Conservation (phyloP, 92 coral and sea anemone genomes). For the Pocillopora grandis region DNA sequence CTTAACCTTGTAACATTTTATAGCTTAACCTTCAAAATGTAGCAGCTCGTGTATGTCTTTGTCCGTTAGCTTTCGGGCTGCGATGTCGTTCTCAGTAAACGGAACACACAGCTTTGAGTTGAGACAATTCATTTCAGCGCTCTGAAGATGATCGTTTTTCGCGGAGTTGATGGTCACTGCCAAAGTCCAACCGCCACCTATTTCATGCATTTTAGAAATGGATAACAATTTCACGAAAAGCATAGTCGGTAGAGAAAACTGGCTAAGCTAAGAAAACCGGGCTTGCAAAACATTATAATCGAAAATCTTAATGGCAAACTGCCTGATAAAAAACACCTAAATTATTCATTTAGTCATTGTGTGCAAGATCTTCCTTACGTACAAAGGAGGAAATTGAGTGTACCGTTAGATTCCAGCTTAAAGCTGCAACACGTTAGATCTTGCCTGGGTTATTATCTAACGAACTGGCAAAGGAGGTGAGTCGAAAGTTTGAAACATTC, state of each 20-base stretch:
- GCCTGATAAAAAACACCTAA: no score
- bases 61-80: slow-evolving; percentile 19
- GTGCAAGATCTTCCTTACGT: no score
- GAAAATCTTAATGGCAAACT: no score
- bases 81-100: background rate
- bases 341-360: background rate
- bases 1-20: background rate
- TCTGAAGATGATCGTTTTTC: background rate
- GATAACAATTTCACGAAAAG: no score
- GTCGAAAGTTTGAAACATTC: no score
- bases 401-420: no score
- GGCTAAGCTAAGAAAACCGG: no score
- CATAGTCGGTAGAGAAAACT: no score
- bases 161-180: slow-evolving; percentile 19
- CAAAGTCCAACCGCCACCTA: slow-evolving; percentile 48
- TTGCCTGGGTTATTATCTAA: background rate
- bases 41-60: slow-evolving; percentile 26
- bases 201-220: no score
- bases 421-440: slow-evolving; percentile 7
- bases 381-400: no score
- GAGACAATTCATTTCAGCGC: background rate
- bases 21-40: slow-evolving; percentile 9
- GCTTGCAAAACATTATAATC: no score
- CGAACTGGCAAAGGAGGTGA: no score
- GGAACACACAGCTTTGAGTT: slow-evolving; percentile 32